Evolutionary conservation across 2,888 invertebrate genomes (phyloP).

Genomic region (Smittia sp.): DNA sequence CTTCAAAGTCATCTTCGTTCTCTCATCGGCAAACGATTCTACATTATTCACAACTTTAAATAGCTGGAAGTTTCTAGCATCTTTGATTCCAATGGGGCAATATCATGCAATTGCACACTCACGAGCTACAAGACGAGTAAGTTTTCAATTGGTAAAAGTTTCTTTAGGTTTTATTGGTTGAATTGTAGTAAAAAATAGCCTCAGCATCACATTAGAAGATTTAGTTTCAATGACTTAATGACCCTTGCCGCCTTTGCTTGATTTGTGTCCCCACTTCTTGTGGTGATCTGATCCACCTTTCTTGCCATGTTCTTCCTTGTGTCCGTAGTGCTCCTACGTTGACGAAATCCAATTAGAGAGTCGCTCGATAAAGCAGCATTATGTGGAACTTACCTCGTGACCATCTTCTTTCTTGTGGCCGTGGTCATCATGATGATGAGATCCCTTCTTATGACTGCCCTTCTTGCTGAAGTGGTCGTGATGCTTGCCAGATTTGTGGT

Average conservation of each 20-base stretch:
- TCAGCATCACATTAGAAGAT: background rate
- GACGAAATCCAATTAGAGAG: background rate
- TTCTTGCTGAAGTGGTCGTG: slow-evolving; percentile 77
- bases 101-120: background rate
- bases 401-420: slow-evolving; percentile 77
- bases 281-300: slow-evolving; percentile 75
- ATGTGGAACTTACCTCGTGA: slow-evolving; percentile 57
- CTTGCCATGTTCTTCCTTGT: slow-evolving; percentile 72
- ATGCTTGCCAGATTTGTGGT: slow-evolving; percentile 72
- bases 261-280: slow-evolving; percentile 67
- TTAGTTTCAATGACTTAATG: slow-evolving; percentile 18
- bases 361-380: background rate
- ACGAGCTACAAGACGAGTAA: background rate
- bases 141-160: background rate
- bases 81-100: background rate
- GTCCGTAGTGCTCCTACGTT: slow-evolving; percentile 61
- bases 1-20: background rate
- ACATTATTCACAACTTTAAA: slow-evolving; percentile 13
- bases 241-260: slow-evolving; percentile 48
- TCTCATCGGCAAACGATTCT: background rate
- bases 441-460: slow-evolving; percentile 75
- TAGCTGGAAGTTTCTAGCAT: background rate
- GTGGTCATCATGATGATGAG: slow-evolving; percentile 73
- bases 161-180: slow-evolving; percentile 12
- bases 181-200: background rate